Percentiles rank a stretch among this genome's conserved stretches.
These are phyloP conservation scores for Cheilosia impressa DNA, from an alignment of 2,888 invertebrate species.

Conservation along the genomic window DNA sequence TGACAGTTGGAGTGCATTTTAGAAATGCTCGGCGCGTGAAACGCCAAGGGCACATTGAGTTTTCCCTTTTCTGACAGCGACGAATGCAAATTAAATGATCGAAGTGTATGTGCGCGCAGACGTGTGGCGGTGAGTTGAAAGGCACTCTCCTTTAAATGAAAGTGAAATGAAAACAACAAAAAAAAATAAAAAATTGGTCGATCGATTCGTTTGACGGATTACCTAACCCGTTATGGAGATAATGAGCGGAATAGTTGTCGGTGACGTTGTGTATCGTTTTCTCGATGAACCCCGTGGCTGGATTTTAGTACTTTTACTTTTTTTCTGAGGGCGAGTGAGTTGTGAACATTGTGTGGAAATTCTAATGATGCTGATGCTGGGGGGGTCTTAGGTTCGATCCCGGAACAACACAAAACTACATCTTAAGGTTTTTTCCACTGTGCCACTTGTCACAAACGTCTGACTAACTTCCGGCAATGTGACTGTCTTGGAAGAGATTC, in stretches of 20 bases:
- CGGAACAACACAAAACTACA: too few species aligned
- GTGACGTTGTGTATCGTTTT: constrained; percentile 4
- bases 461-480: too few species aligned
- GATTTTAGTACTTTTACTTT: constrained; percentile 46
- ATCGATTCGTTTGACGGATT: background rate
- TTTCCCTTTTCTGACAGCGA: constrained; percentile 4
- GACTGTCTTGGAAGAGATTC: too few species aligned
- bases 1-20: constrained; percentile 6
- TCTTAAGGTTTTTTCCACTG: too few species aligned
- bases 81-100: background rate
- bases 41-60: background rate
- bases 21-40: background rate
- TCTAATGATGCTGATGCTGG: too few species aligned
- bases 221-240: too few species aligned
- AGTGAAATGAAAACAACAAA: constrained; percentile 2
- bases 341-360: too few species aligned
- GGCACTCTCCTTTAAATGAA: background rate
- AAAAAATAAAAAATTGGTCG: background rate
- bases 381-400: too few species aligned
- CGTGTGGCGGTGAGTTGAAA: constrained; percentile 9
- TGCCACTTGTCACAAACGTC: too few species aligned
- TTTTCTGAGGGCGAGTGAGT: background rate
- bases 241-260: background rate
- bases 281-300: constrained; percentile 2
- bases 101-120: background rate